A percentile compares a stretch with the other conserved stretches of the same genome.
Conservation (phyloP, 1,140 invertebrate genomes). For the Andricus grossulariae region DNA sequence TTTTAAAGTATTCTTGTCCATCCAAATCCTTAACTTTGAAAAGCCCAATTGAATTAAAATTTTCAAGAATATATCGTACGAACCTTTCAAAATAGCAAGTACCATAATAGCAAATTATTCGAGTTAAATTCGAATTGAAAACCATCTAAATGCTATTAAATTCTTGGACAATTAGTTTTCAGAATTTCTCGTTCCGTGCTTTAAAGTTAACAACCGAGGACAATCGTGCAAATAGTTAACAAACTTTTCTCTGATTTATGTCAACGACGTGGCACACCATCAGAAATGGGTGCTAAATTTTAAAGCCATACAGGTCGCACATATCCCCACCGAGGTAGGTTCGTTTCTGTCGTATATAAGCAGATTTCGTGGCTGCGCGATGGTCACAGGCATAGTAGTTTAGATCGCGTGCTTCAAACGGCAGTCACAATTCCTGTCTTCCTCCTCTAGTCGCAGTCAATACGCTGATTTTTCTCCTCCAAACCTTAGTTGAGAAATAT, state of each 20-base stretch:
- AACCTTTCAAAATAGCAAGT: too few relatives aligned
- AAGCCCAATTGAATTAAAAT: too few relatives aligned
- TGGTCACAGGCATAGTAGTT: conserved; percentile 66
- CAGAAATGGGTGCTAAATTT: conserved; percentile 44
- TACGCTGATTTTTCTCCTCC: conserved; percentile 46
- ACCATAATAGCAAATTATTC: not conserved
- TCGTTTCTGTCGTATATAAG: conserved; percentile 60
- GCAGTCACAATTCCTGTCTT: conserved; percentile 56
- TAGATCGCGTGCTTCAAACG: conserved; percentile 68
- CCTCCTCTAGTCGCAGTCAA: conserved; percentile 59
- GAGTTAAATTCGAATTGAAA: not conserved
- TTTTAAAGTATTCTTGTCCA: too few relatives aligned
- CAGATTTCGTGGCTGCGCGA: conserved; percentile 65
- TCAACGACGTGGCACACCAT: conserved; percentile 47
- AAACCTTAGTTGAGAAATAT: not conserved
- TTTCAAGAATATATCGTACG: too few relatives aligned
- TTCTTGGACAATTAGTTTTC: conserved; percentile 3
- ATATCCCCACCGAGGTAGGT: conserved; percentile 50
- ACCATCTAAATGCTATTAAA: not conserved
- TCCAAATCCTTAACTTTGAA: too few relatives aligned
- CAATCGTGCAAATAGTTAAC: conserved; percentile 26
- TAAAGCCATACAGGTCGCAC: conserved; percentile 45
- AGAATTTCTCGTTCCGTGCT: not conserved
- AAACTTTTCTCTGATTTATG: conserved; percentile 51
- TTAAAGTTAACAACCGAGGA: conserved; percentile 6